Percentiles rank a stretch among this genome's conserved stretches.
Evolutionary conservation across 2,797 vertebrate species (phyloP).

Genomic region (Pangasius larnaudii): DNA sequence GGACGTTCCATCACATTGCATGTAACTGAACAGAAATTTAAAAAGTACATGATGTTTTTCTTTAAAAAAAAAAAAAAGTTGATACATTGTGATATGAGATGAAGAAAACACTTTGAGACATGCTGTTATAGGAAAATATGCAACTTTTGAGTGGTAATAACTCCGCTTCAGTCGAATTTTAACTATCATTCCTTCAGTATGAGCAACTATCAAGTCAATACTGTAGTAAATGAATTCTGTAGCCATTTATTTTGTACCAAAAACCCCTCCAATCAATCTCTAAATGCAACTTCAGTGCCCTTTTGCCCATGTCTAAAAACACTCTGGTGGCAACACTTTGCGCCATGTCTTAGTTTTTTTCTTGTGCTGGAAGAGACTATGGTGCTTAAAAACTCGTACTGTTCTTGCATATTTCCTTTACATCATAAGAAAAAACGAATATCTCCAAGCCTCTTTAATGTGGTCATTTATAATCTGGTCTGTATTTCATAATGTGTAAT

Average conservation of each 20-base stretch:
- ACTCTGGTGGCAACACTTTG: not conserved
- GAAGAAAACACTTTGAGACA: not conserved
- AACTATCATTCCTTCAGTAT: not conserved
- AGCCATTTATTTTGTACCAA: not conserved
- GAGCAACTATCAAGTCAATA: not conserved
- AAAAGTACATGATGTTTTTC: not conserved
- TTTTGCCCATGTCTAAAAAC: not conserved
- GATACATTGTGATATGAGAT: not conserved
- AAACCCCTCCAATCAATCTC: not conserved
- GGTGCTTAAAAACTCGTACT: not conserved
- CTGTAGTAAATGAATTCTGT: not conserved
- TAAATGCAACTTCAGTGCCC: not conserved
- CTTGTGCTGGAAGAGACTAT: not conserved
- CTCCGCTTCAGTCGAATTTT: not conserved
- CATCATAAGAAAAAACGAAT: not conserved
- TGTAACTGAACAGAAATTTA: not conserved
- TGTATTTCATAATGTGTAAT: not conserved
- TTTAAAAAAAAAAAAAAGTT: not conserved
- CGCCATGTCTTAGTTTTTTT: not conserved
- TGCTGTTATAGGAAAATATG: not conserved
- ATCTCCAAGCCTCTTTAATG: not conserved
- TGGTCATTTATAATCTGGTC: not conserved
- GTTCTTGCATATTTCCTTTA: not conserved
- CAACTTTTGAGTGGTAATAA: not conserved
- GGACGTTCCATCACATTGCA: not conserved